Evolutionary conservation across 1,140 invertebrate species (phyloP).

Genomic region (Sipha flava): DNA sequence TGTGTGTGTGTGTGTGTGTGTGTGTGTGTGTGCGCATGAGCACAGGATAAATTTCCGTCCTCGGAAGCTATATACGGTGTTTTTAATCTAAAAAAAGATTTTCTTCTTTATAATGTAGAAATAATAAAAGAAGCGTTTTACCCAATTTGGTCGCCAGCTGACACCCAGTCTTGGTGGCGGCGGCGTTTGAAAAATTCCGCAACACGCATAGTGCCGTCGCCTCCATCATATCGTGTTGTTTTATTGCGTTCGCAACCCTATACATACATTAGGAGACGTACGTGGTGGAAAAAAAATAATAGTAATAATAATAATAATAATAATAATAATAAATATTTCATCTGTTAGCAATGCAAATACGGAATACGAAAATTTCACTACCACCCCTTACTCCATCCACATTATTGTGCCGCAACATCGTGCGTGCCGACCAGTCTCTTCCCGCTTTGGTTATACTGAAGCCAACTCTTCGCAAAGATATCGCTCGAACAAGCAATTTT

Average conservation of each 20-base stretch:
- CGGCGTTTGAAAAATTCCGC: background rate
- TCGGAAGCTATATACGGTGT: background rate
- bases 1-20: too few species aligned
- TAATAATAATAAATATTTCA: background rate
- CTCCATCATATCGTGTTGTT: background rate
- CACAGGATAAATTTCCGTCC: too few species aligned
- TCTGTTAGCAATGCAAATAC: background rate
- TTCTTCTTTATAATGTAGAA: background rate
- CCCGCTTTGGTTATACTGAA: too few species aligned
- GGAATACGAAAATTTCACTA: background rate
- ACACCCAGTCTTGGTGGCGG: background rate
- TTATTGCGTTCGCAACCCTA: background rate
- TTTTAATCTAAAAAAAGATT: background rate
- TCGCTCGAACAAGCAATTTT: too few species aligned
- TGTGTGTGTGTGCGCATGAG: too few species aligned
- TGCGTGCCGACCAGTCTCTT: too few species aligned
- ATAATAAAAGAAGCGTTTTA: constrained; percentile 6
- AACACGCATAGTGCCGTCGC: background rate
- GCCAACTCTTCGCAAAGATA: too few species aligned
- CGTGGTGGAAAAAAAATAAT: background rate
- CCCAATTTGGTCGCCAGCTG: constrained; percentile 21
- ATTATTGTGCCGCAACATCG: too few species aligned
- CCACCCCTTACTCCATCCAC: too few species aligned
- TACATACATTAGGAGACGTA: background rate
- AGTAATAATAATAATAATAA: background rate